Evolutionary conservation across 2,113 vertebrate genomes (phyloP).

Genomic region (Dolichotis patagonum): DNA sequence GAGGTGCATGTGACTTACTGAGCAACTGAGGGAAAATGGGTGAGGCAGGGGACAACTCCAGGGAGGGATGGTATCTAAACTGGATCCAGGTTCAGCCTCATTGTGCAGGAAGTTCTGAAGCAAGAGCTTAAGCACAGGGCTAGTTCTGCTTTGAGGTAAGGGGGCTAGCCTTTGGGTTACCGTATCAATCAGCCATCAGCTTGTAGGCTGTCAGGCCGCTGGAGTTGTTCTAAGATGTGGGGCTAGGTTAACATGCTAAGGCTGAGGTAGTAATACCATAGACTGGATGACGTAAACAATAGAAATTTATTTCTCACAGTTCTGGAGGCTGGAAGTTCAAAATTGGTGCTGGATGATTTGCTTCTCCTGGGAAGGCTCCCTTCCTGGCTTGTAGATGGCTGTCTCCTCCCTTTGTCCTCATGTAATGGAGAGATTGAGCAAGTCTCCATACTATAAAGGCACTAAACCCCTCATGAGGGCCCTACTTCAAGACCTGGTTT

Average conservation of each 20-base stretch:
- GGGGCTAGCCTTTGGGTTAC: not conserved
- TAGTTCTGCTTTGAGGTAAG: not conserved
- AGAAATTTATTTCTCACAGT: conserved; percentile 30
- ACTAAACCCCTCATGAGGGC: not conserved
- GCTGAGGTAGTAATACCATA: not conserved
- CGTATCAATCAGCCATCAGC: no score
- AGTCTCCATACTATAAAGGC: not conserved
- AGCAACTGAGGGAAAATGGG: not conserved
- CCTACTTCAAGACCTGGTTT: not conserved
- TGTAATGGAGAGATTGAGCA: not conserved
- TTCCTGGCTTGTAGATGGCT: not conserved
- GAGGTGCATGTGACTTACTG: not conserved
- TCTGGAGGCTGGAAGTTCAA: conserved; percentile 30
- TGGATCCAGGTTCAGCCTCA: not conserved
- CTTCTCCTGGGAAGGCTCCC: not conserved
- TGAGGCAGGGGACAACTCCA: not conserved
- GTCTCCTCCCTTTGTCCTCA: not conserved
- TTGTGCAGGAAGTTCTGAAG: no score
- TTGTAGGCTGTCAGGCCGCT: not conserved
- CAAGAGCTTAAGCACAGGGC: not conserved
- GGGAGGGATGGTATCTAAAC: not conserved
- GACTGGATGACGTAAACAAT: not conserved
- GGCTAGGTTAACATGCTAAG: not conserved
- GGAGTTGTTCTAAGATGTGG: not conserved
- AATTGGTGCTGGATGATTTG: not conserved